Conservation (phyloP, 2,797 vertebrate species). For the Phoxinus dragarum region DNA sequence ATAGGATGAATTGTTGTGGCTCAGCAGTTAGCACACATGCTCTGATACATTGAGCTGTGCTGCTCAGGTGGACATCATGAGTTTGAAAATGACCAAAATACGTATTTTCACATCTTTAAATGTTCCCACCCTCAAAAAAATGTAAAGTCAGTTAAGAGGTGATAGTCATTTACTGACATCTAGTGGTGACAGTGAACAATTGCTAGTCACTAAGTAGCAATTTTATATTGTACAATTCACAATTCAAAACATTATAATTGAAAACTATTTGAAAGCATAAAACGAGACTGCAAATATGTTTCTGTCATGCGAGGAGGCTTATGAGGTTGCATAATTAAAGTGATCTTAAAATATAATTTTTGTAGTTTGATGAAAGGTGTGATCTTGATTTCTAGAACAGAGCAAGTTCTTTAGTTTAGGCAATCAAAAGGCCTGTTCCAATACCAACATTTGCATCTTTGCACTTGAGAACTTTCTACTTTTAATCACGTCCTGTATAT, state of each 20-base stretch:
- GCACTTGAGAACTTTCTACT: too few relatives aligned
- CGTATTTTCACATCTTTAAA: not conserved
- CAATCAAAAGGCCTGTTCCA: too few relatives aligned
- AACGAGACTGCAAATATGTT: not conserved
- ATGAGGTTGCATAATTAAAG: not conserved
- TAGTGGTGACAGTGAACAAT: conserved; percentile 28
- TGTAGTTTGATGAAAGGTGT: not conserved
- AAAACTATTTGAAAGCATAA: not conserved
- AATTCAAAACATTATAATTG: not conserved
- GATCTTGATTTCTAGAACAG: not conserved
- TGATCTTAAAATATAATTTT: not conserved
- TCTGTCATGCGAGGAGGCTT: not conserved
- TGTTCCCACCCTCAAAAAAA: not conserved
- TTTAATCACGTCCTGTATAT: too few relatives aligned
- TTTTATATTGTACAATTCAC: not conserved
- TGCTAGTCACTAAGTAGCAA: not conserved
- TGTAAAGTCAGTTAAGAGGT: not conserved
- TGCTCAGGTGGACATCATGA: not conserved
- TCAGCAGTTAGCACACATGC: not conserved
- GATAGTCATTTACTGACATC: conserved; percentile 52
- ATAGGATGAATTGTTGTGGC: not conserved
- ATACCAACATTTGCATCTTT: too few relatives aligned
- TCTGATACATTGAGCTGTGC: not conserved
- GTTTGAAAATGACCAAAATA: not conserved
- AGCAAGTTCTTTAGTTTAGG: not conserved